Percentiles rank a stretch among this genome's conserved stretches.
These are phyloP conservation scores for Caretta caretta DNA, from an alignment of 2,113 vertebrate genomes.

Conservation along the genomic window DNA sequence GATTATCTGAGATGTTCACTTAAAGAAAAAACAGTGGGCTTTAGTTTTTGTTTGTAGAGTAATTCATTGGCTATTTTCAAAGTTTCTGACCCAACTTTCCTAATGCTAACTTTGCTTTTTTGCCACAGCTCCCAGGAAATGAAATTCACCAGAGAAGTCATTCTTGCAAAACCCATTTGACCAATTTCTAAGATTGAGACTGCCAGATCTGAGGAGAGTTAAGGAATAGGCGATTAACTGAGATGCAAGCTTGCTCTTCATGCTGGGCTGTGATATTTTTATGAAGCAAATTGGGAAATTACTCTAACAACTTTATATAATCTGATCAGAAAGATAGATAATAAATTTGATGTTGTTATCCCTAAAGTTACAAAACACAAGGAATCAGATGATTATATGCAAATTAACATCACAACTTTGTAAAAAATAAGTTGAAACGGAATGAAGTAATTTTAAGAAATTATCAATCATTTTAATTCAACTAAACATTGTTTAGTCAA, in stretches of 20 bases:
- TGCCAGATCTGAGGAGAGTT: not conserved
- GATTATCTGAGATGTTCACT: not conserved
- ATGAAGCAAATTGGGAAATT: not conserved
- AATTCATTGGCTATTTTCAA: not conserved
- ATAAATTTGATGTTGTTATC: not conserved
- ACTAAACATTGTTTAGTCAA: not conserved
- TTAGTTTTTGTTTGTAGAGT: not conserved
- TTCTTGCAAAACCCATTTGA: slow-evolving; percentile 1
- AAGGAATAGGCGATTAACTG: not conserved
- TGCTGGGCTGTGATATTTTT: not conserved
- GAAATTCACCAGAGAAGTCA: not conserved
- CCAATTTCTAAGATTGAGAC: not conserved
- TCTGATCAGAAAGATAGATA: not conserved
- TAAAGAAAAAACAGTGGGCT: not conserved
- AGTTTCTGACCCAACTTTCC: not conserved
- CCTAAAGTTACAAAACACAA: not conserved
- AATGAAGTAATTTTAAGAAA: not conserved
- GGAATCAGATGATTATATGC: not conserved
- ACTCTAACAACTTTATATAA: not conserved
- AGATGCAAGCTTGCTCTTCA: not conserved
- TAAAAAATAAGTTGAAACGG: not conserved
- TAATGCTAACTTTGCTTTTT: slow-evolving; percentile 2
- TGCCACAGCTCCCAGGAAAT: not conserved
- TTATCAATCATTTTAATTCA: not conserved
- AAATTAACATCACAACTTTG: not conserved